A percentile compares a stretch with the other conserved stretches of the same genome.
Conservation (phyloP, 2,888 invertebrate species). For the Empis livida region DNA sequence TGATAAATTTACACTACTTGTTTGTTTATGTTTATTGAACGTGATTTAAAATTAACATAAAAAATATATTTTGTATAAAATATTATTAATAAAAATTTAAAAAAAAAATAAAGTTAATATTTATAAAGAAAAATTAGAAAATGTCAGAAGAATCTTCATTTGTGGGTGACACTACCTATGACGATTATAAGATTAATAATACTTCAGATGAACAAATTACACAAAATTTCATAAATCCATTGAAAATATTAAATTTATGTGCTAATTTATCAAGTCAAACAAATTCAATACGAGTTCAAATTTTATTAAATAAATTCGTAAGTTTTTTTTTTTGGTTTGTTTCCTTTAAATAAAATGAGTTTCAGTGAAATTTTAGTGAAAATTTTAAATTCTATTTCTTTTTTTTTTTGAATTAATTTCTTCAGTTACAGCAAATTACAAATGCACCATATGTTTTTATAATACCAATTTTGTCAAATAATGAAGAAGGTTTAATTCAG, state of each 20-base stretch:
- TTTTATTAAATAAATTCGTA: neutral
- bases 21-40: too few relatives aligned
- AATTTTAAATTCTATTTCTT: neutral
- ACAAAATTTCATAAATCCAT: neutral
- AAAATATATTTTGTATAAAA: too few relatives aligned
- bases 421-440: slow-evolving; percentile 32
- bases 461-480: slow-evolving; percentile 40
- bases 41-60: too few relatives aligned
- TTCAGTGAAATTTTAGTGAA: neutral
- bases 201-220: too few relatives aligned
- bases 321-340: too few relatives aligned
- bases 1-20: too few relatives aligned
- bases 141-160: too few relatives aligned
- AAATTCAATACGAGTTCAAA: neutral
- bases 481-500: slow-evolving; percentile 47
- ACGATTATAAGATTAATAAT: too few relatives aligned
- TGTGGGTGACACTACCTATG: too few relatives aligned
- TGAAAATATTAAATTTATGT: neutral
- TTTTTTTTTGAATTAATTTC: neutral
- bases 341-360: neutral
- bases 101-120: too few relatives aligned
- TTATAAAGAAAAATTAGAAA: too few relatives aligned
- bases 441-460: slow-evolving; percentile 42
- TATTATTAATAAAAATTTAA: too few relatives aligned
- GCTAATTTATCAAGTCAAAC: neutral